phyloP scores from a whole-genome alignment of 2,113 vertebrate genomes.

The Gasterosteus aculeatus region DNA sequence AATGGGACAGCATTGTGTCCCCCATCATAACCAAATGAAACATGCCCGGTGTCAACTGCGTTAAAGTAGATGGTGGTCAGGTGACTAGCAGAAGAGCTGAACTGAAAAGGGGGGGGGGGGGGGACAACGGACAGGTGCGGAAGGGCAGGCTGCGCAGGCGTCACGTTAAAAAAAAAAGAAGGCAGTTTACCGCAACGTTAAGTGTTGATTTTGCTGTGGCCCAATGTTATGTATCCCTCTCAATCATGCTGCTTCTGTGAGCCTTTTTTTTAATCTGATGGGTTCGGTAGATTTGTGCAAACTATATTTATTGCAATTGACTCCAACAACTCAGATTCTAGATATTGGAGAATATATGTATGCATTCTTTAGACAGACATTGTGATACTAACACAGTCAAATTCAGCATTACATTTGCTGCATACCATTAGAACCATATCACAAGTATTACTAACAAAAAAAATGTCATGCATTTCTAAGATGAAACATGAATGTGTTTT shows the following conservation, averaged over 20 bases:
- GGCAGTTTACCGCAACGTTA: neutral
- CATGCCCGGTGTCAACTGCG: neutral
- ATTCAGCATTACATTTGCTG: neutral
- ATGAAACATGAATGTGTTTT: neutral
- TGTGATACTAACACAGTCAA: neutral
- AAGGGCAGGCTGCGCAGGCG: neutral
- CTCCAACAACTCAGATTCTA: neutral
- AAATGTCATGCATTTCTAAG: neutral
- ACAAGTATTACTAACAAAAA: neutral
- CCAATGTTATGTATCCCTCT: neutral
- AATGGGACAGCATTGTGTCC: neutral
- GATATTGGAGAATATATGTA: neutral
- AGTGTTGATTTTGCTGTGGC: neutral
- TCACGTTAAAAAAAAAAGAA: neutral
- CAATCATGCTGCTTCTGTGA: neutral
- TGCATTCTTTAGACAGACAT: neutral
- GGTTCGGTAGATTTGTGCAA: neutral
- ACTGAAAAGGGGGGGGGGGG: neutral
- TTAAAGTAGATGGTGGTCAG: neutral
- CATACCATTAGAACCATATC: neutral
- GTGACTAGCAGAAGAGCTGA: neutral
- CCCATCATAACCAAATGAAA: neutral
- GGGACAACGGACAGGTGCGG: constrained; percentile 15
- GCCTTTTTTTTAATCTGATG: neutral
- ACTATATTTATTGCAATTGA: neutral